A percentile compares a stretch with the other conserved stretches of the same genome.
These are phyloP conservation scores for Pelecanus crispus DNA, from an alignment of 2,113 vertebrate species.

Conservation along the genomic window DNA sequence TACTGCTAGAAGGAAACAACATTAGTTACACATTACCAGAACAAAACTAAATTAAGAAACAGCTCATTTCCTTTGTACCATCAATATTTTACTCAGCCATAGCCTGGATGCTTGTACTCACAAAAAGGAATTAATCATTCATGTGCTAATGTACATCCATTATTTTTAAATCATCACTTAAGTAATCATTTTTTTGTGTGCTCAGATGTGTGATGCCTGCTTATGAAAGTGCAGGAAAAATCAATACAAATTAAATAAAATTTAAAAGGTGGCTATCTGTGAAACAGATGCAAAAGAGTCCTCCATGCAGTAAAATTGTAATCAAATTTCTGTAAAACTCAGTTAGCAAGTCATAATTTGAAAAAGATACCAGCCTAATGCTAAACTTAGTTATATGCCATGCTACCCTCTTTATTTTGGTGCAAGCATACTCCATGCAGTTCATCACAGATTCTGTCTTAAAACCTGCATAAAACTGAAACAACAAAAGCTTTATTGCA, in stretches of 20 bases:
- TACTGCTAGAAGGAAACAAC: constrained; percentile 63
- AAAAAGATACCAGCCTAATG: not conserved
- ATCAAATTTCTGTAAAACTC: constrained; percentile 29
- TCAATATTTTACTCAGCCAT: constrained; percentile 68
- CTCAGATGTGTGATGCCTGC: constrained; percentile 45
- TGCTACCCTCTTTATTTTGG: not conserved
- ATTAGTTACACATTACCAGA: constrained; percentile 73
- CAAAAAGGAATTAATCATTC: constrained; percentile 65
- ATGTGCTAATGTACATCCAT: constrained; percentile 61
- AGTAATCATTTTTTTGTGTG: constrained; percentile 51
- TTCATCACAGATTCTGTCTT: constrained; percentile 20
- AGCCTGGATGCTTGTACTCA: constrained; percentile 52
- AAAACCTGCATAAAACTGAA: constrained; percentile 25
- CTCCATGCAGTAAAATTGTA: constrained; percentile 10
- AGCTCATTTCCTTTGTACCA: constrained; percentile 68
- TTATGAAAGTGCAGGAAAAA: constrained; percentile 51
- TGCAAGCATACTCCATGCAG: not conserved
- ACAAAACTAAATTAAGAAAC: constrained; percentile 73
- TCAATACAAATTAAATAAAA: constrained; percentile 66
- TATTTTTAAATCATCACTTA: constrained; percentile 72
- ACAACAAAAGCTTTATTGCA: constrained; percentile 23
- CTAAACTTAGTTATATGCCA: not conserved
- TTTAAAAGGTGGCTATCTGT: constrained; percentile 42
- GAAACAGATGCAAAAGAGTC: constrained; percentile 28
- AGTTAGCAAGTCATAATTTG: not conserved